Evolutionary conservation across 2,888 invertebrate genomes (phyloP), one percentile per base, ranked within the genome.

Genomic region (Apocheima hispidaria): DNA sequence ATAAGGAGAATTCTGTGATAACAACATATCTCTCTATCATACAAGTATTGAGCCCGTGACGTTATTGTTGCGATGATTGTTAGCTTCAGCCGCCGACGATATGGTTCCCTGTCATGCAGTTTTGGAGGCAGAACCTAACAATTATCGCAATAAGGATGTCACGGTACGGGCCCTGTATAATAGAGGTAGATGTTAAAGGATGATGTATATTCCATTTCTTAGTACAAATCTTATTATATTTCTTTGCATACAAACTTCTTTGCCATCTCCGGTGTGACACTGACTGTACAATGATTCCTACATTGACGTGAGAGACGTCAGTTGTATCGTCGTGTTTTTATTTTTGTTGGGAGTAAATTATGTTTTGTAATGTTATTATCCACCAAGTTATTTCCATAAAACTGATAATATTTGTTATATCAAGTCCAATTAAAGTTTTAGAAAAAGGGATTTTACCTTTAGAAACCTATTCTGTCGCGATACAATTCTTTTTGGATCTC

Each of bases 391-490:
- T 60, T 43, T 7, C 46, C 20, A 30, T 46, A 28, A 41, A 30
- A 51, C n/a, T 60, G 0, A 5, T 28, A 9, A 28, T 60, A 14
- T 28, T 56, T 4, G 52, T 41, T n/a, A 44, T 41, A 16, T 58
- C 57, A 38, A 49, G 54, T 48, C 48, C 54, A 36, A 68, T 90
- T 55, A 74, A 66, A 40, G 72, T 91, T 28, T 49, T 84, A 54
- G 86, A 88, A 51, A 84, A 80, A 75, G 90, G 90, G n/a, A 53
- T 88, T 20, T 68, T 79, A 44, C 83, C 87, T 4, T 51, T 90
- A 20, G 75, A 81, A 26, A 77, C 64, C 28, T 71, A 82, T 33
- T 85, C 90, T 1, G 69, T 88, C 10, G 90, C 81, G 2, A 75
- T 90, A 50, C 84, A 83, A 59, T 84, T 91, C 64, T 90, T 73